Evolutionary conservation across 2,888 invertebrate genomes (phyloP), one percentile per base, ranked within the genome.

Genomic region (Hetaerina titia): DNA sequence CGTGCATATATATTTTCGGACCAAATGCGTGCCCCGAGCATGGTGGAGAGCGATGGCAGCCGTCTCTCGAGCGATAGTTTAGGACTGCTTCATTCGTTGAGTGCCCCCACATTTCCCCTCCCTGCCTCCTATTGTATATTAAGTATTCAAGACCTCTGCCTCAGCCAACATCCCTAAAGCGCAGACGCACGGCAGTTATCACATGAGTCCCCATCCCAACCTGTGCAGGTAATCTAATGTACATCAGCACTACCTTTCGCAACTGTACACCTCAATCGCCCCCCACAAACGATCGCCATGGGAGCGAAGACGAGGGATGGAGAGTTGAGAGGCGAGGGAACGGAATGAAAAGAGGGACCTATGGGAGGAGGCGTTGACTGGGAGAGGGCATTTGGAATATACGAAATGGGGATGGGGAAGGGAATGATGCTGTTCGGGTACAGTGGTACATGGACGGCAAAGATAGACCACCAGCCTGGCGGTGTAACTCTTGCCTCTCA

Each of bases 211-310:
- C 81, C 81, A 25, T 81, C 81, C 31, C 81, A 31, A 25, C 25
- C 81, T 11, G 81, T 22, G 81, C n/a, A 22, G 31, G 81, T 69
- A 92, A 69, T 92, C 92, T 69, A 92, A 92, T 92, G 64, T 92
- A 74, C 22, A 5, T 25, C 69, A 31, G 22, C 22, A 56, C 92
- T 31, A 58, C 92, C 69, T 69, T 92, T 90, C 92, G 56, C 64
- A 63, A 45, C 56, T 11, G 69, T 13, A 90, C 90, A n/a, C 90
- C 90, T 13, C 63, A 69, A 90, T 45, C 90, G 56, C 92, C 13
- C 89, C 13, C 89, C 13, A 22, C 74, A 92, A 92, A 92, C 92
- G 92, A 74, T 64, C 92, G 56, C 92, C 92, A 74, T 56, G 92
- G 92, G 92, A 89, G 22, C 57, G 45, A 56, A 69, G 92, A 56